phyloP scores from a whole-genome alignment of 2,888 invertebrate species.

The Tipula vernalis region DNA sequence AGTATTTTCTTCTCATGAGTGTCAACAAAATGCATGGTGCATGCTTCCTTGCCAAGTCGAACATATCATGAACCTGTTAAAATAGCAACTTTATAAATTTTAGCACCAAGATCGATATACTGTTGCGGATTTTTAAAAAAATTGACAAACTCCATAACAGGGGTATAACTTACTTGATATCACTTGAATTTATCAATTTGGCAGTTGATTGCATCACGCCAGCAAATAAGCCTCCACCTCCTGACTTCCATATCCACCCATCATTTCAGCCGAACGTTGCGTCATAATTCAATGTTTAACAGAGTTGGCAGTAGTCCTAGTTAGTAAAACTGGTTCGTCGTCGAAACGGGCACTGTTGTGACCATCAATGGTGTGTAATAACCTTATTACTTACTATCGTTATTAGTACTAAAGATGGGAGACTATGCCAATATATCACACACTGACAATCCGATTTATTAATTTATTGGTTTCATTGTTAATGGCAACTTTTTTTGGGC shows the following conservation, averaged over 20 bases:
- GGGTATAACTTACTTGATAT: constrained; percentile 72
- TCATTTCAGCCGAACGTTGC: constrained; percentile 75
- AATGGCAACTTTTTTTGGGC: no score
- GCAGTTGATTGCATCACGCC: constrained; percentile 95
- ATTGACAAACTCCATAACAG: constrained; percentile 99
- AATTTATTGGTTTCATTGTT: no score
- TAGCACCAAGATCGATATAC: constrained; percentile 94
- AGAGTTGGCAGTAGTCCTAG: constrained; percentile 74
- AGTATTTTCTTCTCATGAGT: no score
- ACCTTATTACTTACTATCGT: no score
- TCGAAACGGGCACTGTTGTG: no score
- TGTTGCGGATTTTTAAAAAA: constrained; percentile 98
- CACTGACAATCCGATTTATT: no score
- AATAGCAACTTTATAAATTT: constrained; percentile 93
- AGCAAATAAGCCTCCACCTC: constrained; percentile 81
- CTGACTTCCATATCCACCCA: constrained; percentile 56
- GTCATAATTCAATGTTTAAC: constrained; percentile 80
- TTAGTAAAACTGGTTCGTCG: constrained; percentile 59
- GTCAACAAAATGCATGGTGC: constrained; percentile 98
- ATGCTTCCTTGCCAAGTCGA: constrained; percentile 90
- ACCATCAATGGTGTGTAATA: no score
- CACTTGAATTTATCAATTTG: constrained; percentile 87
- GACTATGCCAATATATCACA: no score
- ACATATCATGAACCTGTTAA: constrained; percentile 93
- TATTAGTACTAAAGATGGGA: no score